phyloP scores from a whole-genome alignment of 2,797 vertebrate species.

The Vultur gryphus region DNA sequence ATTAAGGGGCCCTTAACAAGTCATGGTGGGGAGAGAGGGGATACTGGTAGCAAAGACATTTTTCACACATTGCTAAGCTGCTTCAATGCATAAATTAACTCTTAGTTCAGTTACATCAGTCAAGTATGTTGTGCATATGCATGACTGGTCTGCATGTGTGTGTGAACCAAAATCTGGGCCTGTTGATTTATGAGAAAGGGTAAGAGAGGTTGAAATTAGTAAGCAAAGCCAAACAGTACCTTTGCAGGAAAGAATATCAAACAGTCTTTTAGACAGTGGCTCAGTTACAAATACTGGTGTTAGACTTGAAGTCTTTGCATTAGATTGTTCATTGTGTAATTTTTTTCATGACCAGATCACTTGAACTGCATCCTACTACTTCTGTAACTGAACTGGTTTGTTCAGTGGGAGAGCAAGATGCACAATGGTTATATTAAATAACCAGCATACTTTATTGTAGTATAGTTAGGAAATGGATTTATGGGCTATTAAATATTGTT shows the following conservation, averaged over 20 bases:
- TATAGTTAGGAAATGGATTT: not conserved
- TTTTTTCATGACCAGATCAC: not conserved
- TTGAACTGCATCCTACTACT: not conserved
- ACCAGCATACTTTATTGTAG: not conserved
- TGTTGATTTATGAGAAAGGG: conserved; percentile 28
- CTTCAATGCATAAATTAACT: conserved; percentile 65
- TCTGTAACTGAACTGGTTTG: not conserved
- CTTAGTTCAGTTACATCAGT: conserved; percentile 16
- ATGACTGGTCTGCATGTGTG: not conserved
- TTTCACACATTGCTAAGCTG: conserved; percentile 70
- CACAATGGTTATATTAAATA: not conserved
- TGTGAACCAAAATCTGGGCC: conserved; percentile 7
- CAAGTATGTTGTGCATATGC: conserved; percentile 1
- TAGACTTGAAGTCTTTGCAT: not conserved
- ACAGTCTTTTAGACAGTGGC: not conserved
- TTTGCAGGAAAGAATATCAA: not conserved
- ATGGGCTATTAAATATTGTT: not conserved
- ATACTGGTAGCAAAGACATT: conserved; percentile 62
- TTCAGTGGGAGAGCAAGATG: not conserved
- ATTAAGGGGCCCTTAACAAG: conserved; percentile 66
- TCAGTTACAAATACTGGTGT: not conserved
- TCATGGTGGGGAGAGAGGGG: not conserved
- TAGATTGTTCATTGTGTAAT: not conserved
- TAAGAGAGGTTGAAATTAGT: conserved; percentile 24
- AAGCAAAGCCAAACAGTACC: not conserved